Evolutionary conservation across 2,888 invertebrate genomes (phyloP).

Genomic region (Volucella bombylans): DNA sequence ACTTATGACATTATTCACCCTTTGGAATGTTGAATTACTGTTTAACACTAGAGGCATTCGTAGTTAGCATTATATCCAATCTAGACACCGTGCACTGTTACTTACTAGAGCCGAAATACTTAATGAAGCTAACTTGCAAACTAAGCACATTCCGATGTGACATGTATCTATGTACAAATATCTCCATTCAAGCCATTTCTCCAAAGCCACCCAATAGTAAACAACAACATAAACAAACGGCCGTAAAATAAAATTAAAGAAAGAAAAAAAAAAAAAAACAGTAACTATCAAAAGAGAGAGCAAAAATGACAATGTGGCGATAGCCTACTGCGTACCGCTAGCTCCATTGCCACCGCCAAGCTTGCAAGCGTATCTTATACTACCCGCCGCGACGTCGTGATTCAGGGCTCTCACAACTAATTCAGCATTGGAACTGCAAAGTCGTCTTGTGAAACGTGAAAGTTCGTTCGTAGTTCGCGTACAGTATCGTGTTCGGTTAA

Average conservation of each 20-base stretch:
- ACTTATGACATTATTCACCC: slow-evolving; percentile 20
- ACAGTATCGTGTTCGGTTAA: neutral
- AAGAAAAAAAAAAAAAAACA: slow-evolving; percentile 49
- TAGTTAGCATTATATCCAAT: slow-evolving; percentile 16
- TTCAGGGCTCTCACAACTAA: slow-evolving; percentile 69
- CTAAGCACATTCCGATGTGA: slow-evolving; percentile 59
- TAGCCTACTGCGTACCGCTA: slow-evolving; percentile 34
- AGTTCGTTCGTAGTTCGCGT: neutral
- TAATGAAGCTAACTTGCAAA: slow-evolving; percentile 65
- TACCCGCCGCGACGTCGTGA: slow-evolving; percentile 43
- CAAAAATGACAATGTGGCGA: slow-evolving; percentile 6
- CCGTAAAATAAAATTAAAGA: slow-evolving; percentile 10
- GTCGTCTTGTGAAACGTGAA: slow-evolving; percentile 52
- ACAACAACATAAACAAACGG: slow-evolving; percentile 61
- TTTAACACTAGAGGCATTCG: neutral
- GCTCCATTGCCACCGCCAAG: neutral
- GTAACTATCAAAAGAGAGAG: slow-evolving; percentile 44
- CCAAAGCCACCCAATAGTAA: slow-evolving; percentile 45
- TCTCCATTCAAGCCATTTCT: slow-evolving; percentile 42
- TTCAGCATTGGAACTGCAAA: slow-evolving; percentile 60
- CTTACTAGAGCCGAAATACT: slow-evolving; percentile 40
- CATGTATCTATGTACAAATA: slow-evolving; percentile 9
- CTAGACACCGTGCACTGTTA: slow-evolving; percentile 34
- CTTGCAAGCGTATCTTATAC: slow-evolving; percentile 37
- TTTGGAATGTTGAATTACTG: neutral